Evolutionary conservation across 2,797 vertebrate genomes (phyloP).

Genomic region (Propithecus deckenii): DNA sequence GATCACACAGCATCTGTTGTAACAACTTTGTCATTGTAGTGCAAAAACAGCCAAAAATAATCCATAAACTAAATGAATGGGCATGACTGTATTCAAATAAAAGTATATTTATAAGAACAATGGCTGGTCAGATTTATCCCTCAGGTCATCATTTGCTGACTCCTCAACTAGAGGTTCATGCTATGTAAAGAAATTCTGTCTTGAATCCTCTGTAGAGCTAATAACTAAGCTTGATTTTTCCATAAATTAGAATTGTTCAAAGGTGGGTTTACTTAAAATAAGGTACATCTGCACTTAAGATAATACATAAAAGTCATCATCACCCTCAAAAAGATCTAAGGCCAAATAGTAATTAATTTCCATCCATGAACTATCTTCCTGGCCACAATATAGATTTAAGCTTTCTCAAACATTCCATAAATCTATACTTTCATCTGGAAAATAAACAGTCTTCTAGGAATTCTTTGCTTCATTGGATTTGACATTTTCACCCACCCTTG

Average conservation of each 20-base stretch:
- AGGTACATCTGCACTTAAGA: not conserved
- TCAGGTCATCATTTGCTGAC: not conserved
- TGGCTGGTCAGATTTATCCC: not conserved
- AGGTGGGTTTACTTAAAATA: not conserved
- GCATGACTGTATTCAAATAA: not conserved
- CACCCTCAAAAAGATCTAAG: not conserved
- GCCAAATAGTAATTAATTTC: constrained; percentile 27
- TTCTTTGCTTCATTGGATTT: constrained; percentile 21
- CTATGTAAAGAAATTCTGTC: not conserved
- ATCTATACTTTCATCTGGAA: constrained; percentile 29
- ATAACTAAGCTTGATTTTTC: constrained; percentile 28
- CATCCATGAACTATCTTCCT: not conserved
- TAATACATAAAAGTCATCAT: not conserved
- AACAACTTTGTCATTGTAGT: not conserved
- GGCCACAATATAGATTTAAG: not conserved
- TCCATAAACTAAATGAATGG: not conserved
- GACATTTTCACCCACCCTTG: not conserved
- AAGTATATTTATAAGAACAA: constrained; percentile 13
- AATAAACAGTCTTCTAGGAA: constrained; percentile 39
- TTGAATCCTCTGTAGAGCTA: not conserved
- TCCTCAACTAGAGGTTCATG: not conserved
- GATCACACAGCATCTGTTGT: not conserved
- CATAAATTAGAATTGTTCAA: not conserved
- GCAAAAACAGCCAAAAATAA: not conserved
- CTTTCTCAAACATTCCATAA: not conserved